Evolutionary conservation across 2,888 invertebrate genomes (phyloP), one percentile per base, ranked within the genome.

Genomic region (Apotomis turbidana): DNA sequence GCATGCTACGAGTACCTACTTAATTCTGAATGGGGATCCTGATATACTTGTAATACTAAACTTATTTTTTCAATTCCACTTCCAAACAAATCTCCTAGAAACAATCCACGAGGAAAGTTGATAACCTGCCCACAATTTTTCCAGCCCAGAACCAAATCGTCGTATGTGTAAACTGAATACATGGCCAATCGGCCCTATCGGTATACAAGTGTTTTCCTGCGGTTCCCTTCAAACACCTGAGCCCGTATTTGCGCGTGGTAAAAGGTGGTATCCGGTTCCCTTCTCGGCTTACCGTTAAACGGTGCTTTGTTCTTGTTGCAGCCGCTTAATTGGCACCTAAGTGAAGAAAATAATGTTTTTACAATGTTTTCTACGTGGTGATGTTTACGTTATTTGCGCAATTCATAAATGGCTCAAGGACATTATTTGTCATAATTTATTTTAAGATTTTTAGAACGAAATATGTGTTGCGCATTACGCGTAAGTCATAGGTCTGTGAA

Each of bases 281-380:
- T 62, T 74, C 62, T 79, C 77, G 49, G 61, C 57, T 79, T 78
- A 76, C 76, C 57, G 67, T 77, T 79, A 79, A 78, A 79, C 74
- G 79, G 68, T 77, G 74, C 6, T 68, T 51, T 59, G 38, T 2
- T 68, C 59, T 10, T 59, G 2, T 68, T 68, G 38, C 51, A 3
- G 5, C 59, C 59, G 57, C 3, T 4, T 46, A 9, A 13, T 68
- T 68, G 41, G n/a, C 36, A 3, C 49, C 10, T 5, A 5, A 9
- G 44, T 8, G 13, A 4, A 38, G 8, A 49, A 49, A 49, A 3
- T 10, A 3, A 3, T 6, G 5, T 3, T 41, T 6, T 0, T 41
- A 6, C 41, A 41, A 41, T 6, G 27, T 41, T 41, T 41, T 41
- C 41, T 41, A 15, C 15, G 15, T 15, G 15, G 15, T 15, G 15